Conservation (phyloP, 1,140 invertebrate species). For the Leptinotarsa lineolata region DNA sequence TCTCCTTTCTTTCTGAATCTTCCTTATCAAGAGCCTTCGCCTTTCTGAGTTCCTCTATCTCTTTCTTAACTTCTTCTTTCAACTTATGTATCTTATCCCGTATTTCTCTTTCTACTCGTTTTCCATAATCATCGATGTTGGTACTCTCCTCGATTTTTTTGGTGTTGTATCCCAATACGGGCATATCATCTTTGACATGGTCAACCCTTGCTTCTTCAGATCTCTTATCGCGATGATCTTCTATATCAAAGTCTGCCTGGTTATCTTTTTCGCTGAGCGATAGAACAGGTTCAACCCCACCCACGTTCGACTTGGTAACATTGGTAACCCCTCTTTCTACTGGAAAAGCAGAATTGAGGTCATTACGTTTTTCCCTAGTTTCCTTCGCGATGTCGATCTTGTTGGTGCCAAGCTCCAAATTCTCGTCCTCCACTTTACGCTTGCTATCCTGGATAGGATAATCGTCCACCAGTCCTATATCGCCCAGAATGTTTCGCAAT, state of each 20-base stretch:
- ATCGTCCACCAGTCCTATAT: constrained; percentile 49
- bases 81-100: constrained; percentile 48
- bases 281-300: too few relatives aligned
- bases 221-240: too few relatives aligned
- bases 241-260: too few relatives aligned
- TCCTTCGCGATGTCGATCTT: constrained; percentile 31
- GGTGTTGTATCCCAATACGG: background rate
- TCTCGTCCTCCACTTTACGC: constrained; percentile 45
- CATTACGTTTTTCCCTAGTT: constrained; percentile 1
- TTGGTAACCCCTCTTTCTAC: too few relatives aligned
- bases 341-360: background rate
- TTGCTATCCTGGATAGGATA: constrained; percentile 28
- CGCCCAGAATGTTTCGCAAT: constrained; percentile 44
- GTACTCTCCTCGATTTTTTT: background rate
- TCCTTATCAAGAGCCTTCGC: constrained; percentile 19
- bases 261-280: too few relatives aligned
- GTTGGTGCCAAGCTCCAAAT: constrained; percentile 45
- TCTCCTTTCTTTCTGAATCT: constrained; percentile 38
- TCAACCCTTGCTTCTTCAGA: too few relatives aligned
- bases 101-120: constrained; percentile 45
- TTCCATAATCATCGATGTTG: constrained; percentile 40
- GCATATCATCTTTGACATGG: background rate
- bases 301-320: too few relatives aligned
- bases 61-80: constrained; percentile 52
- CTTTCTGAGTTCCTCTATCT: constrained; percentile 43